A percentile compares a stretch with the other conserved stretches of the same genome.
Conservation (phyloP, 2,113 vertebrate genomes). For the Scomber colias region DNA sequence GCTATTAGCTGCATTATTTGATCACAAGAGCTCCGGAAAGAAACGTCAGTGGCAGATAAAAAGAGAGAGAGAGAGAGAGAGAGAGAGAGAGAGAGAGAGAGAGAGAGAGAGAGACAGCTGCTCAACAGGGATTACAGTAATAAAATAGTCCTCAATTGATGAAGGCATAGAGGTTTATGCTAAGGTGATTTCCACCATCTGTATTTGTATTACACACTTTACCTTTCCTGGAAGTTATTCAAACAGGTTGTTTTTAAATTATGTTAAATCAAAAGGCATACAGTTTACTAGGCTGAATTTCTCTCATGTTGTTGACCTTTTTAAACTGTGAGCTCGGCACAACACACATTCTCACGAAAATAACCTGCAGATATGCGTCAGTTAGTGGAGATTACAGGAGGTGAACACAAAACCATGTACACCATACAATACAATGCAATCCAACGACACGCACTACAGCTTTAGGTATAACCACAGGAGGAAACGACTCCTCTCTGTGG, state of each 20-base stretch:
- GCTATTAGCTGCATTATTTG: slow-evolving; percentile 48
- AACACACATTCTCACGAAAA: slow-evolving; percentile 7
- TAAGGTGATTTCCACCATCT: neutral
- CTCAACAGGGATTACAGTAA: slow-evolving; percentile 29
- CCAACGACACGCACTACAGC: neutral
- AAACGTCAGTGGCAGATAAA: slow-evolving; percentile 8
- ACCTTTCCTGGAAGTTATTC: neutral
- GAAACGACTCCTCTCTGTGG: neutral
- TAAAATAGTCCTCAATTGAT: slow-evolving; percentile 11
- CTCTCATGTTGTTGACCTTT: slow-evolving; percentile 8
- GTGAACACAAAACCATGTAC: neutral
- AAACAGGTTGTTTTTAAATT: neutral
- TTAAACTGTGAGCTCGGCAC: neutral
- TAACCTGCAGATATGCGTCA: slow-evolving; percentile 3
- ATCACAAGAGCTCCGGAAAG: slow-evolving; percentile 49
- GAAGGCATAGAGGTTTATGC: neutral
- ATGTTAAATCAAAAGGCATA: neutral
- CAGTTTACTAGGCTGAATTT: neutral
- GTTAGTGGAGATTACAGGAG: slow-evolving; percentile 25
- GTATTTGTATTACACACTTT: neutral
- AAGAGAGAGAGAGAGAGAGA: too few relatives aligned
- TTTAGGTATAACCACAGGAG: neutral
- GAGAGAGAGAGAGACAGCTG: slow-evolving; percentile 16
- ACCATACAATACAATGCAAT: neutral
- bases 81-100: too few relatives aligned